phyloP scores from a whole-genome alignment of 2,113 vertebrate species.

The Ovis aries region DNA sequence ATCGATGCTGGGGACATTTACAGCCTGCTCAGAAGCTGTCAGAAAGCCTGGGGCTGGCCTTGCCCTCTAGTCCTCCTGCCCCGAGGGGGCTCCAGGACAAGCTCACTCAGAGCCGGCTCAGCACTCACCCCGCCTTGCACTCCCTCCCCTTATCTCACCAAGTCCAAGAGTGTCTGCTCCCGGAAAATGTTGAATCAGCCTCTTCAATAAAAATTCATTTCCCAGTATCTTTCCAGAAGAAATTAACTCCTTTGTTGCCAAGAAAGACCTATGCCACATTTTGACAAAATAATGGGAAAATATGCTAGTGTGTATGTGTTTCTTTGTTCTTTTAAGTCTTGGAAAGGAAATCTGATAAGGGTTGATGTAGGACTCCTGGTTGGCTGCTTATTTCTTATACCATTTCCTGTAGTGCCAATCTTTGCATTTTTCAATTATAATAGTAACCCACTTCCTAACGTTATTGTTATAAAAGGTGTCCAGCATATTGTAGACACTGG shows the following conservation, averaged over 20 bases:
- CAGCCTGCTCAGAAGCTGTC: neutral
- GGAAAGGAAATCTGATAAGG: neutral
- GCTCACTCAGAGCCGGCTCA: constrained; percentile 10
- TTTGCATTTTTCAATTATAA: neutral
- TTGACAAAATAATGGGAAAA: neutral
- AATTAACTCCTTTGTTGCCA: constrained; percentile 9
- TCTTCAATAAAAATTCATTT: constrained; percentile 52
- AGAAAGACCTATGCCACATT: neutral
- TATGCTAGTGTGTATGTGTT: neutral
- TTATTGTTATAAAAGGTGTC: neutral
- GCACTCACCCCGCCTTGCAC: neutral
- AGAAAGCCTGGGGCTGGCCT: neutral
- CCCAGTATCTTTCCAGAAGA: constrained; percentile 10
- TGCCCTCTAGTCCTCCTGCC: constrained; percentile 2
- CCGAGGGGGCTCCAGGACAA: neutral
- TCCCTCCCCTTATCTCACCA: constrained; percentile 39
- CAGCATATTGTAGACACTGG: neutral
- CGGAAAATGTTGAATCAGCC: constrained; percentile 34
- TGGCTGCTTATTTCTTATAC: neutral
- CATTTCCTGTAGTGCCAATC: neutral
- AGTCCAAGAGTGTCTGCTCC: constrained; percentile 54
- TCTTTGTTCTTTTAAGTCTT: neutral
- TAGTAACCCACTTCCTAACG: neutral
- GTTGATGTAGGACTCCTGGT: neutral
- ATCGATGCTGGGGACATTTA: neutral